Percentiles rank a stretch among this genome's conserved stretches.
Evolutionary conservation across 2,113 vertebrate genomes (phyloP).

Genomic region (Irena cyanogastra): DNA sequence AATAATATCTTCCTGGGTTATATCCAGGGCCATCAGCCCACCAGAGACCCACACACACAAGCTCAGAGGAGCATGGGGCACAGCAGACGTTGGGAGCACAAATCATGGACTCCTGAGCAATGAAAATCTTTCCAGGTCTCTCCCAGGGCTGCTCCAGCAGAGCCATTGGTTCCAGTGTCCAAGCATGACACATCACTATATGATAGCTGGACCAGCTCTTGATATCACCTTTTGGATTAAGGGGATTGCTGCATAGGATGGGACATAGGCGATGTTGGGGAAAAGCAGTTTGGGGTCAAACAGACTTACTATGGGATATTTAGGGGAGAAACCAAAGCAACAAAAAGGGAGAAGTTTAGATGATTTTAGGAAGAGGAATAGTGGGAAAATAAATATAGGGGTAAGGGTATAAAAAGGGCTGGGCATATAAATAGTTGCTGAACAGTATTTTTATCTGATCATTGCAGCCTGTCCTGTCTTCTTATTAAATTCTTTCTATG

Average conservation of each 20-base stretch:
- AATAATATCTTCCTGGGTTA: neutral
- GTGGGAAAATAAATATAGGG: neutral
- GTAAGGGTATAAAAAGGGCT: neutral
- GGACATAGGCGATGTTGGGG: fast-evolving
- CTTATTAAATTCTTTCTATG: neutral
- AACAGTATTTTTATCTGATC: neutral
- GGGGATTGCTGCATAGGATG: neutral
- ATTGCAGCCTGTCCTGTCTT: neutral
- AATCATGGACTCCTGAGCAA: neutral
- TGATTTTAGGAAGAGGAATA: neutral
- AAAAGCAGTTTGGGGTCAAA: neutral
- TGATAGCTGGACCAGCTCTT: neutral
- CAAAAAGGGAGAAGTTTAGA: neutral
- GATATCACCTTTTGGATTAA: neutral
- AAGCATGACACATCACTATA: neutral
- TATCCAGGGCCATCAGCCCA: neutral
- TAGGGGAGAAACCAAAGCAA: neutral
- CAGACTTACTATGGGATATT: neutral
- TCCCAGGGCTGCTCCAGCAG: neutral
- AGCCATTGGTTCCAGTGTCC: neutral
- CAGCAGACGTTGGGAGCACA: neutral
- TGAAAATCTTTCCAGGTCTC: neutral
- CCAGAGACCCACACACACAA: neutral
- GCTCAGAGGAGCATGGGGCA: neutral
- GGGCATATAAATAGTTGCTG: neutral